Evolutionary conservation across 2,113 vertebrate species (phyloP).

Genomic region (Grallaria varia): DNA sequence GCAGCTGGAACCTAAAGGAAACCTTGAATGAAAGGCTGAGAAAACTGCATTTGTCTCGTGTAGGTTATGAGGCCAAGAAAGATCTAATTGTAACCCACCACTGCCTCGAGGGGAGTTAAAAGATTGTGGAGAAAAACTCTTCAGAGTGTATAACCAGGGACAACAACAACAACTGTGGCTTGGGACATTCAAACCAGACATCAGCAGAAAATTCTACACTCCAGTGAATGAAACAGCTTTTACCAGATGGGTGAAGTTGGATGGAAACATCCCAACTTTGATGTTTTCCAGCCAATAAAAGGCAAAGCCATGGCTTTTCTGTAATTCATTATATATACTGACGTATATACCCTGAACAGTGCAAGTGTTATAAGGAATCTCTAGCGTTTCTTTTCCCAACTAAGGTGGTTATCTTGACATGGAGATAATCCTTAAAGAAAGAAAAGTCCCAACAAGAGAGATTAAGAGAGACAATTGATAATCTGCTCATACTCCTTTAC

Average conservation of each 20-base stretch:
- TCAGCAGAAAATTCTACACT: neutral
- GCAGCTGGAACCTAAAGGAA: neutral
- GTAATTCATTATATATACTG: neutral
- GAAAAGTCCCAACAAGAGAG: neutral
- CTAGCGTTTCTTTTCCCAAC: neutral
- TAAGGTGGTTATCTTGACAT: neutral
- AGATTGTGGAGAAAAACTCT: neutral
- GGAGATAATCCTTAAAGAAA: neutral
- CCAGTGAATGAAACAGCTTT: neutral
- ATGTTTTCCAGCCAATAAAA: neutral
- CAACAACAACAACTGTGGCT: neutral
- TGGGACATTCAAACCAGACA: neutral
- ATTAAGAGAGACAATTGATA: neutral
- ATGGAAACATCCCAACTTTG: neutral
- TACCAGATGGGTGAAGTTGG: neutral
- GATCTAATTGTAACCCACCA: neutral
- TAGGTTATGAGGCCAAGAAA: neutral
- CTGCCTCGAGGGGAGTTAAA: neutral
- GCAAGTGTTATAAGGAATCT: neutral
- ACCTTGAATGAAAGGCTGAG: neutral
- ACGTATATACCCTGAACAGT: neutral
- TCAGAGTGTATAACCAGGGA: neutral
- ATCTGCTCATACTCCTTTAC: neutral
- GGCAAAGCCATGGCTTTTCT: neutral
- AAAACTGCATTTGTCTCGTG: neutral